These are phyloP conservation scores for Muraenolepis orangiensis DNA, from an alignment of 2,797 vertebrate species.

Conservation along the genomic window DNA sequence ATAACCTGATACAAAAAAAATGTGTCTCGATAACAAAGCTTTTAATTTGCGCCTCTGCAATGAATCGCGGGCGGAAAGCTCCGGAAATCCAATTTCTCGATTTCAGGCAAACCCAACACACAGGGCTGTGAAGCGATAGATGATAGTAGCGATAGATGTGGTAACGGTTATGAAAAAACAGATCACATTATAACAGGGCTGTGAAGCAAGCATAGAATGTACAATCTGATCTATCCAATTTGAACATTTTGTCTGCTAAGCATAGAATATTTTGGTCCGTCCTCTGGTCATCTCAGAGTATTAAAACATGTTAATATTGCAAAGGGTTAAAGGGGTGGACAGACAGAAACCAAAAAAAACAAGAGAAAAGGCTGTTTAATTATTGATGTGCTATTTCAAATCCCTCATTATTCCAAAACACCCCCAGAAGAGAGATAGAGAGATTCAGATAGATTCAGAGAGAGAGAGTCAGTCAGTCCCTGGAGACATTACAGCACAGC, in stretches of 20 bases:
- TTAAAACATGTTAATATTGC: neutral
- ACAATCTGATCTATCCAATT: neutral
- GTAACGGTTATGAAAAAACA: neutral
- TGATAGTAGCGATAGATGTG: too few relatives aligned
- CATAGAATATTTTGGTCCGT: neutral
- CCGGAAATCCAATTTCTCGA: neutral
- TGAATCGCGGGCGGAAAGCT: neutral
- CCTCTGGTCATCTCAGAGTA: neutral
- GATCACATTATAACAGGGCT: neutral
- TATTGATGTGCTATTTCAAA: neutral
- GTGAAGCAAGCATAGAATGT: too few relatives aligned
- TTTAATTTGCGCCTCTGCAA: slow-evolving; percentile 30
- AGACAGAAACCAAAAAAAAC: neutral
- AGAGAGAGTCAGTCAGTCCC: neutral
- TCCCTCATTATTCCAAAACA: neutral
- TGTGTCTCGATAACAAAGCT: slow-evolving; percentile 44
- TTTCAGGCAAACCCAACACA: neutral
- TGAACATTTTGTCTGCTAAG: neutral
- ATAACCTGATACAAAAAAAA: slow-evolving; percentile 58
- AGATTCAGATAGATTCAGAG: too few relatives aligned
- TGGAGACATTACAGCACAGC: neutral
- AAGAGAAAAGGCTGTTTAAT: neutral
- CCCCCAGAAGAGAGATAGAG: neutral
- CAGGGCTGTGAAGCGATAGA: neutral
- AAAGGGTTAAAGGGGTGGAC: neutral